Evolutionary conservation across 2,888 invertebrate genomes (phyloP).

Genomic region (Lamellibrachia satsuma): DNA sequence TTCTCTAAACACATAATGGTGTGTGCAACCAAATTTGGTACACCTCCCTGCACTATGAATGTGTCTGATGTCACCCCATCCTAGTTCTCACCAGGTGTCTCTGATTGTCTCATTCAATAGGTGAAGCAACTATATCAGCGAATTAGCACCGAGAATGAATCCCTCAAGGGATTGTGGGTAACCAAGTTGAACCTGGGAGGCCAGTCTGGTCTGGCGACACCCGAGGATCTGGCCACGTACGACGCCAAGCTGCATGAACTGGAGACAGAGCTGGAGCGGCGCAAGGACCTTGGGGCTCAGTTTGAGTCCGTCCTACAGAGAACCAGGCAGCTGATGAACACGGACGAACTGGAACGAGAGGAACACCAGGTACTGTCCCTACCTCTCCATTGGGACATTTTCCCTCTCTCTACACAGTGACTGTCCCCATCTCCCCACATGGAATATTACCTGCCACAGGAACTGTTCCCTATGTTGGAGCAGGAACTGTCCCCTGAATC

Average conservation of each 20-base stretch:
- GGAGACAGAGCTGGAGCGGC: constrained; percentile 56
- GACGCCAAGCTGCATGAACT: constrained; percentile 53
- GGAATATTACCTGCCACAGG: too few species aligned
- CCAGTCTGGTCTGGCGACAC: constrained; percentile 52
- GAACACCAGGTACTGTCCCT: constrained; percentile 55
- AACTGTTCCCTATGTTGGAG: too few species aligned
- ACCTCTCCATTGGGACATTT: not conserved
- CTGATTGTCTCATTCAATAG: constrained; percentile 37
- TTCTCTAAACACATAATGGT: too few species aligned
- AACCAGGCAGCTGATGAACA: constrained; percentile 48
- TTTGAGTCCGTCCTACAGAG: constrained; percentile 50
- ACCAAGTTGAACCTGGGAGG: constrained; percentile 62
- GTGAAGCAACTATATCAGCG: constrained; percentile 60
- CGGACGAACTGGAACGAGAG: constrained; percentile 54
- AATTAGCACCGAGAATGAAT: constrained; percentile 58
- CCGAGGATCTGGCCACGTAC: constrained; percentile 54
- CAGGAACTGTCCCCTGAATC: too few species aligned
- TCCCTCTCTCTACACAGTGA: too few species aligned
- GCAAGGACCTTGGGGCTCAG: constrained; percentile 55
- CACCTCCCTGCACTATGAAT: not conserved
- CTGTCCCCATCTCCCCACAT: too few species aligned
- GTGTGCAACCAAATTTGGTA: too few species aligned
- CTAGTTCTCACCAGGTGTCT: constrained; percentile 21
- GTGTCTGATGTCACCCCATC: constrained; percentile 1
- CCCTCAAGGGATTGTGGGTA: constrained; percentile 62